Base-by-base conservation (phyloP, 1,140 invertebrate species). In the Psilanteris sp. region DNA sequence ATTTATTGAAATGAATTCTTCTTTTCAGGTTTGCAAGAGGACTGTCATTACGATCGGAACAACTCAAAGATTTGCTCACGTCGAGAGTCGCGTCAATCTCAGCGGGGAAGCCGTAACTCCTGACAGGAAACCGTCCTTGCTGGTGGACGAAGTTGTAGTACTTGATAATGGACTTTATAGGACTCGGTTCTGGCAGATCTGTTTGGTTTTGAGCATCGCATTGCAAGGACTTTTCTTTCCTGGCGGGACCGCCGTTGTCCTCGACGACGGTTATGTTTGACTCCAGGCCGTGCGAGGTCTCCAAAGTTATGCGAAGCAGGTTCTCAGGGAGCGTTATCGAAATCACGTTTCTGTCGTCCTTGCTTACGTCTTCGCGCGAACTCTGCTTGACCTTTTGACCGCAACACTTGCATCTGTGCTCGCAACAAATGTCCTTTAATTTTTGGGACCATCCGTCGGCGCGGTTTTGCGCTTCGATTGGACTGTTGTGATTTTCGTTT, bases 241-340 rank as follows among this genome's bases (percentile, higher is more conserved):
- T 36, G 0, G 16, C 8, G 4, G 6, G 8, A 10, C n/a, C n/a
- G n/a, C 4, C 15, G 7, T 57, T 34, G 16, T 66, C 61, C n/a
- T 83, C 83, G 4, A 70, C 41, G 0, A 86, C 59, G 0, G 76
- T 66, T 5, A 87, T 81, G 26, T 57, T 85, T 0, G 85, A 85
- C 6, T 86, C 85, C 6, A 85, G 29, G 7, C 31, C 27, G 16
- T 72, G 81, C 0, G 79, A 46, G 0, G 81, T 83, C 18, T 86
- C 84, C 3, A 87, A 82, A 2, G 81, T 85, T 24, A 87, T 86
- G 9, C 64, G 83, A 6, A 87, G 64, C 37, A 81, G 79, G 22
- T 87, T 41, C 24, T 75, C 83, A 1, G 85, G 82, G 15, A 87
- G 20, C 0, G 78, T 83, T 44, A 87, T 86, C 0, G 81, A 85